These are phyloP conservation scores for Caenorhabditis becei DNA, from an alignment of 2,888 invertebrate genomes.

Conservation along the genomic window DNA sequence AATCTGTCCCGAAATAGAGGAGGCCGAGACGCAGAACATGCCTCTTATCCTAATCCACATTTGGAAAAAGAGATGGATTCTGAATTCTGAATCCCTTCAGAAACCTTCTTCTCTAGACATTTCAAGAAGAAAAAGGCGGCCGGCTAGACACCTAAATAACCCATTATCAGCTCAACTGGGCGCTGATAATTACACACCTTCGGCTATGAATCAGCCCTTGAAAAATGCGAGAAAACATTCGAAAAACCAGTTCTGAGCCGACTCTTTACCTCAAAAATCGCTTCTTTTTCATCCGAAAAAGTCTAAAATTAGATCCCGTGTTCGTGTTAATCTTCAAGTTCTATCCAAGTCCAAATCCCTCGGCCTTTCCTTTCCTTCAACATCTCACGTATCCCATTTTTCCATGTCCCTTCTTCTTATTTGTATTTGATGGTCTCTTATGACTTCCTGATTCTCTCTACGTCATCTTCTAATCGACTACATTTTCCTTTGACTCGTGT, in stretches of 20 bases:
- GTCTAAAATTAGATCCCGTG: neutral
- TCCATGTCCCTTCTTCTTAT: neutral
- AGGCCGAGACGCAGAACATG: conserved; percentile 14
- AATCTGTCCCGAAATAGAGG: conserved; percentile 20
- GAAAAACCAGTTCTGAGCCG: neutral
- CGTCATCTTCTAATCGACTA: neutral
- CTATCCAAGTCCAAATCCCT: neutral
- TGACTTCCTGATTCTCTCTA: neutral
- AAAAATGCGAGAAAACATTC: neutral
- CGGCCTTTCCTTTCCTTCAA: neutral
- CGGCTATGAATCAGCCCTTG: neutral
- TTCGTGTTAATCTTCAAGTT: neutral
- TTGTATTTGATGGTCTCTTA: neutral
- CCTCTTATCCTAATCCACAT: conserved; percentile 38
- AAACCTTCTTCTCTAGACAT: neutral
- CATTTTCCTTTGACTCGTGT: neutral
- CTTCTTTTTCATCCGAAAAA: conserved; percentile 4
- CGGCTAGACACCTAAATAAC: neutral
- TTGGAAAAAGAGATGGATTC: neutral
- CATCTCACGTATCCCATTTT: neutral
- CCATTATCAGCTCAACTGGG: neutral
- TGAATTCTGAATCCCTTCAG: neutral
- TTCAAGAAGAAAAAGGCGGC: neutral
- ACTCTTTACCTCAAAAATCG: too few relatives aligned
- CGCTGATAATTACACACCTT: neutral